phyloP scores from a whole-genome alignment of 1,140 invertebrate species.

The Yoshiicerus persimilis region DNA sequence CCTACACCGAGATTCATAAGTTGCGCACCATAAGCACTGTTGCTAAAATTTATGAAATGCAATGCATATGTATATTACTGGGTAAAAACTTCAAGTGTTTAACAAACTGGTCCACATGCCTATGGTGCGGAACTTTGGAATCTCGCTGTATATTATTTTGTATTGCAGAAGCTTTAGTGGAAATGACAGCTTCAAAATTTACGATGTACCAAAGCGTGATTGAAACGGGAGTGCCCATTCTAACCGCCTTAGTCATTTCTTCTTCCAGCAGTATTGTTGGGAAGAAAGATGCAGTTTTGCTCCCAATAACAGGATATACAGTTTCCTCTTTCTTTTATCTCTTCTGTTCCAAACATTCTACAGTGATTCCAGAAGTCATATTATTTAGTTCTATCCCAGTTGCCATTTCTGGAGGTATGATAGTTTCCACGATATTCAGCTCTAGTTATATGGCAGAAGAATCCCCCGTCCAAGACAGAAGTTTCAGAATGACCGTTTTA shows the following conservation, averaged over 20 bases:
- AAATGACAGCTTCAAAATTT: neutral
- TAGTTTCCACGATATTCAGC: neutral
- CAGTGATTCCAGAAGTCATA: neutral
- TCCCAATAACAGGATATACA: neutral
- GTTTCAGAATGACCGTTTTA: neutral
- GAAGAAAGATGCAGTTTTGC: neutral
- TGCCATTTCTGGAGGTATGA: neutral
- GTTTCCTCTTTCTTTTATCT: neutral
- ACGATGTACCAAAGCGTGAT: neutral
- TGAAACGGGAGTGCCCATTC: neutral
- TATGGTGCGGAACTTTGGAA: neutral
- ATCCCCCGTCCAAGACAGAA: neutral
- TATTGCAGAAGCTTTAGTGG: neutral
- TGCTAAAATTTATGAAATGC: too few relatives aligned
- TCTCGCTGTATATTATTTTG: too few relatives aligned
- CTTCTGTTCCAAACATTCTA: neutral
- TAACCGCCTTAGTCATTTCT: neutral
- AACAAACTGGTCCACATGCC: neutral
- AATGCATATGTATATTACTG: too few relatives aligned
- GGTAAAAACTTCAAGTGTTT: neutral
- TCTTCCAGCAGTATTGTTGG: constrained; percentile 7
- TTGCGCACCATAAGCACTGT: too few relatives aligned
- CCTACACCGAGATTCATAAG: too few relatives aligned
- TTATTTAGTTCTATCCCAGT: neutral
- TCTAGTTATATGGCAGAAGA: neutral